These are phyloP conservation scores for Hololepta plana DNA, from an alignment of 2,888 invertebrate genomes.

Conservation along the genomic window DNA sequence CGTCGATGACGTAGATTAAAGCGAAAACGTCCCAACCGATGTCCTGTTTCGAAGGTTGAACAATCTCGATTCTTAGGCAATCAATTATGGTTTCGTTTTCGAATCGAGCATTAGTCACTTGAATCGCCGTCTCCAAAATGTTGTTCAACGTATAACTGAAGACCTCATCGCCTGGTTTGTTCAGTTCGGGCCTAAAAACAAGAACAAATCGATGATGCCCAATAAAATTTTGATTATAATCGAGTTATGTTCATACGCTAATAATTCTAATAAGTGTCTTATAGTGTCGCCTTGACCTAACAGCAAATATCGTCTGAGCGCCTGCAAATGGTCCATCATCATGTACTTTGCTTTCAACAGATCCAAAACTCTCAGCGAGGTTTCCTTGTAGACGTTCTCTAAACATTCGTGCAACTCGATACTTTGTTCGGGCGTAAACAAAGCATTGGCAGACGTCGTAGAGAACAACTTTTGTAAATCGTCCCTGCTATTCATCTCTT, in stretches of 20 bases:
- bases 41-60: slow-evolving; percentile 39
- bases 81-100: slow-evolving; percentile 82
- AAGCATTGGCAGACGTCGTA: slow-evolving; percentile 33
- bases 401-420: slow-evolving; percentile 65
- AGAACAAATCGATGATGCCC: background rate
- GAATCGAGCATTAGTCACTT: slow-evolving; percentile 86
- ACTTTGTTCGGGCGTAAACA: slow-evolving; percentile 51
- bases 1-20: slow-evolving; percentile 72
- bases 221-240: slow-evolving; percentile 2
- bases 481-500: slow-evolving; percentile 42
- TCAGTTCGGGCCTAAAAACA: slow-evolving; percentile 57
- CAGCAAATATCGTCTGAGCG: slow-evolving; percentile 75
- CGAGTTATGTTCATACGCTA: slow-evolving; percentile 46
- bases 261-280: slow-evolving; percentile 75
- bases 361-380: slow-evolving; percentile 69
- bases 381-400: slow-evolving; percentile 69
- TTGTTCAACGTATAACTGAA: slow-evolving; percentile 78
- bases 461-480: slow-evolving; percentile 33
- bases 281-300: slow-evolving; percentile 95
- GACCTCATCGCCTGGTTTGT: slow-evolving; percentile 68
- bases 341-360: slow-evolving; percentile 77
- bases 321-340: slow-evolving; percentile 77
- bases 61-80: slow-evolving; percentile 56
- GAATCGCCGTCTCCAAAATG: slow-evolving; percentile 68
- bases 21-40: slow-evolving; percentile 83